Conservation (phyloP, 2,797 vertebrate species). For the Anomalospiza imberbis region DNA sequence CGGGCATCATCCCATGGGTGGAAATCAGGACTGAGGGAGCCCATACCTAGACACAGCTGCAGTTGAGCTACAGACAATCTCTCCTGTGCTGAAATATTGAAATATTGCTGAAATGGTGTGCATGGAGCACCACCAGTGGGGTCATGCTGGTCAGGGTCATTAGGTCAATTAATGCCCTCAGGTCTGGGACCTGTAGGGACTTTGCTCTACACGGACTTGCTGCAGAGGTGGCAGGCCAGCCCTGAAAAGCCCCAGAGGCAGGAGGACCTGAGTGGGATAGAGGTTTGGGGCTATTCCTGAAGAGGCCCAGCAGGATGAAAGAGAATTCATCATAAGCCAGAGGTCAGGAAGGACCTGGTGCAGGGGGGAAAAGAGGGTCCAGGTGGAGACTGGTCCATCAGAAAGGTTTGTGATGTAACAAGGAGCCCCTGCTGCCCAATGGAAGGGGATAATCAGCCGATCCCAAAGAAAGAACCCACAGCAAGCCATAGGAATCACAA, state of each 20-base stretch:
- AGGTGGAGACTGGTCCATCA: neutral
- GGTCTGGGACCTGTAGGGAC: neutral
- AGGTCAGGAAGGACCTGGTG: neutral
- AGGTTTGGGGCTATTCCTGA: neutral
- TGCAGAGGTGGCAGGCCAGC: neutral
- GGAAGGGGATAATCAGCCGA: neutral
- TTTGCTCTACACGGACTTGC: too few species aligned
- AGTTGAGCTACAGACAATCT: rapidly evolving
- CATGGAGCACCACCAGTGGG: neutral
- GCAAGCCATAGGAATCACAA: neutral
- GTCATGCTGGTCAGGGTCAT: neutral
- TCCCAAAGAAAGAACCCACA: neutral
- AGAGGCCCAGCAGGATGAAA: neutral
- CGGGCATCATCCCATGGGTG: rapidly evolving
- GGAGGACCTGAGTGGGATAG: neutral
- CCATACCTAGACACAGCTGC: rapidly evolving
- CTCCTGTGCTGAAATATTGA: neutral
- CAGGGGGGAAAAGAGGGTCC: neutral
- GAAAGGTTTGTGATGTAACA: neutral
- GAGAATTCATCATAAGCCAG: neutral
- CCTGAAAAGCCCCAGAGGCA: neutral
- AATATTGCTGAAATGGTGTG: neutral
- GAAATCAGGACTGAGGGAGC: neutral
- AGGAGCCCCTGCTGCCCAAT: neutral
- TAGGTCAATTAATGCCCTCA: neutral